A percentile compares a stretch with the other conserved stretches of the same genome.
Conservation (phyloP, 2,888 invertebrate genomes). For the Brachylomia viminalis region DNA sequence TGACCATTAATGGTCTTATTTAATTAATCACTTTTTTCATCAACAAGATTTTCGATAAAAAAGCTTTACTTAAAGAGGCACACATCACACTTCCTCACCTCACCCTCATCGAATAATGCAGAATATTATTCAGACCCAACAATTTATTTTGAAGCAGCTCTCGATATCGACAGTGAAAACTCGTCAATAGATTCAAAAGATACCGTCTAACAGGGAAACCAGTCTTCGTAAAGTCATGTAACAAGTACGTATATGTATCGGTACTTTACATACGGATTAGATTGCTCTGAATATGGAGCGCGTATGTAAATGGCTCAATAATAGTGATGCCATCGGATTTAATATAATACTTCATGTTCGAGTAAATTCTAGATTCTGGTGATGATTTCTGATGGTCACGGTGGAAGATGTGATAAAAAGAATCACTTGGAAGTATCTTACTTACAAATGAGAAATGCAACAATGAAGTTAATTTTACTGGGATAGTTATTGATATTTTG, state of each 20-base stretch:
- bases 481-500: not conserved
- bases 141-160: conserved; percentile 42
- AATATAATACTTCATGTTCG: conserved; percentile 32
- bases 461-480: not conserved
- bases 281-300: conserved; percentile 69
- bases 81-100: not conserved
- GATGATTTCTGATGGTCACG: conserved; percentile 24
- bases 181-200: conserved; percentile 60
- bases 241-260: conserved; percentile 58
- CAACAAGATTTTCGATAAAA: not conserved
- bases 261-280: conserved; percentile 62
- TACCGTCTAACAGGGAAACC: conserved; percentile 60
- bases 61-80: not conserved
- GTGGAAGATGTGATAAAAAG: not conserved
- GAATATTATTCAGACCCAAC: not conserved
- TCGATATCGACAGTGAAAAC: conserved; percentile 62
- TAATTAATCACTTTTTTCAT: conserved; percentile 12
- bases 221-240: conserved; percentile 64
- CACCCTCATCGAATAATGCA: not conserved
- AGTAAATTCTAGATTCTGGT: conserved; percentile 14
- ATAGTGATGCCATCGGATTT: conserved; percentile 51
- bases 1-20: conserved; percentile 9
- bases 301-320: conserved; percentile 78
- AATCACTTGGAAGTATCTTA: not conserved
- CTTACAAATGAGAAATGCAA: not conserved